Percentiles rank a stretch among this genome's conserved stretches.
Conservation (phyloP, 2,797 vertebrate species). For the Chanos chanos region DNA sequence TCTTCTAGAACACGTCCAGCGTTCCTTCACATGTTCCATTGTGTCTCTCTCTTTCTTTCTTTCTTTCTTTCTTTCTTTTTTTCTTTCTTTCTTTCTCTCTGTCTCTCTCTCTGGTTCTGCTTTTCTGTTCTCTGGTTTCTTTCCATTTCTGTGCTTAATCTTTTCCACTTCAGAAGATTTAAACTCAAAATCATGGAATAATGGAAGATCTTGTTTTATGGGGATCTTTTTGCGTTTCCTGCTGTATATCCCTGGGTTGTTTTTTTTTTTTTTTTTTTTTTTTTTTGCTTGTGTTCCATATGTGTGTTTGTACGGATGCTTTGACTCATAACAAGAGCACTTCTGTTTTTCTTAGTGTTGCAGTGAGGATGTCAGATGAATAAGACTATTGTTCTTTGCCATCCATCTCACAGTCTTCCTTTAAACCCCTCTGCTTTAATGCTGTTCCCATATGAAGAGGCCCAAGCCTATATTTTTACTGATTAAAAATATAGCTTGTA, state of each 20-base stretch:
- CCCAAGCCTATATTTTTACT: conserved; percentile 1
- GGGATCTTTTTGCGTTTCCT: no score
- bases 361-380: conserved; percentile 24
- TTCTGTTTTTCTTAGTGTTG: conserved; percentile 7
- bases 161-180: no score
- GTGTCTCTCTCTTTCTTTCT: background rate
- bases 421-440: conserved; percentile 23
- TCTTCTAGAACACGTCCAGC: background rate
- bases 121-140: conserved; percentile 11
- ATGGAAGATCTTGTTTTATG: no score
- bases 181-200: no score
- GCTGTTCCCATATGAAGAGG: background rate
- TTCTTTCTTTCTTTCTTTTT: background rate
- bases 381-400: conserved; percentile 37
- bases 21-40: background rate
- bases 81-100: no score
- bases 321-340: background rate
- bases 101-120: no score
- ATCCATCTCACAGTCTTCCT: conserved; percentile 27
- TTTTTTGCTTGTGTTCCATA: no score
- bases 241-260: no score
- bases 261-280: no score
- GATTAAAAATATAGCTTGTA: no score
- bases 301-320: background rate
- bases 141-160: conserved; percentile 8